Conservation (phyloP, 2,113 vertebrate species). For the Poeciliopsis occidentalis region DNA sequence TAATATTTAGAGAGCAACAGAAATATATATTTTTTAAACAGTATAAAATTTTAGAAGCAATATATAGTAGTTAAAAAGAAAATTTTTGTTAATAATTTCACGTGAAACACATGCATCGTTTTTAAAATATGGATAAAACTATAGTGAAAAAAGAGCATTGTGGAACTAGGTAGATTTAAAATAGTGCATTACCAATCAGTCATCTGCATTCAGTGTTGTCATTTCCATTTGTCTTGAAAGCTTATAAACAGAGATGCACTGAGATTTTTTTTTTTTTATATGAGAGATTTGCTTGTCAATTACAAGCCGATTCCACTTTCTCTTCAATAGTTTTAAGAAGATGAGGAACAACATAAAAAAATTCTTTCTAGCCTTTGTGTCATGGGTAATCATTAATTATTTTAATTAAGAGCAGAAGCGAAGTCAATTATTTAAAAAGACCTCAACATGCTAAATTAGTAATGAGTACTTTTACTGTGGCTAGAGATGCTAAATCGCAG, state of each 20-base stretch:
- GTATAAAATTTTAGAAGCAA: neutral
- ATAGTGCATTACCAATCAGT: neutral
- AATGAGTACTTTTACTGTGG: neutral
- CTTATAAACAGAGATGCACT: neutral
- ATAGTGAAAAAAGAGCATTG: neutral
- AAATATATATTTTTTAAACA: neutral
- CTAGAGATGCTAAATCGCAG: neutral
- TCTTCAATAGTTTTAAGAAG: neutral
- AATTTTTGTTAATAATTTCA: neutral
- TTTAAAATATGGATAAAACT: neutral
- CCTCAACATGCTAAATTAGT: neutral
- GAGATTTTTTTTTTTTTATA: neutral
- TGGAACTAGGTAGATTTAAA: neutral
- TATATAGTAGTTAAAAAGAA: neutral
- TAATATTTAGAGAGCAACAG: neutral
- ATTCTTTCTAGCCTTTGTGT: neutral
- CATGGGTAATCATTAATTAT: neutral
- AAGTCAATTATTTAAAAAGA: neutral
- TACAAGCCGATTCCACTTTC: neutral
- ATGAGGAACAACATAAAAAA: neutral
- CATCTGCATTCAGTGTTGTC: neutral
- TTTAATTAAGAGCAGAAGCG: neutral
- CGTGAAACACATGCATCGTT: neutral
- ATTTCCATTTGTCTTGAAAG: neutral
- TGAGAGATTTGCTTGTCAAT: too few relatives aligned